These are phyloP conservation scores for Brotula barbata DNA, from an alignment of 2,797 vertebrate species.

Conservation along the genomic window DNA sequence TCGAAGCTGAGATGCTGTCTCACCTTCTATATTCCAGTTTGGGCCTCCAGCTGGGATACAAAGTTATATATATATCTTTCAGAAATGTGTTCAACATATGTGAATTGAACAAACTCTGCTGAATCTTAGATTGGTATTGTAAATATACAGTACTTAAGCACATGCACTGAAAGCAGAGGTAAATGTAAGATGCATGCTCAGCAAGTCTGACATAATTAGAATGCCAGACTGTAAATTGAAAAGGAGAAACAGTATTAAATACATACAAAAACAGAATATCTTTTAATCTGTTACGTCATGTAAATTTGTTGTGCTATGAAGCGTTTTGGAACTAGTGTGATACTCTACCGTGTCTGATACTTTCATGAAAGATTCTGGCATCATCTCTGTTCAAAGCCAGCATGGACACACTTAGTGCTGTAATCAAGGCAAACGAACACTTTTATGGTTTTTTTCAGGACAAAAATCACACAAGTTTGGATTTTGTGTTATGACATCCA, in stretches of 20 bases:
- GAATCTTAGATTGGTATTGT: constrained; percentile 42
- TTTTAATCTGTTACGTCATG: not conserved
- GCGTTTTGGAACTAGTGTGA: constrained; percentile 56
- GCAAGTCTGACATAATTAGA: constrained; percentile 37
- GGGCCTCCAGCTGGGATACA: constrained; percentile 84
- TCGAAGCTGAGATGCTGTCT: constrained; percentile 78
- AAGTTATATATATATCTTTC: constrained; percentile 76
- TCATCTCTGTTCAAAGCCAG: constrained; percentile 82
- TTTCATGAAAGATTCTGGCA: constrained; percentile 81
- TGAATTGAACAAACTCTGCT: constrained; percentile 52
- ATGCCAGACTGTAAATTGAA: constrained; percentile 44
- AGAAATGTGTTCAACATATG: constrained; percentile 70
- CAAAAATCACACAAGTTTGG: constrained; percentile 24
- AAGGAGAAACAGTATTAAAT: constrained; percentile 45
- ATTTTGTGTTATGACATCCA: not conserved
- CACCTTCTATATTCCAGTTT: constrained; percentile 89
- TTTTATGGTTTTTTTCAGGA: constrained; percentile 58
- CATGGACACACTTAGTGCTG: constrained; percentile 80
- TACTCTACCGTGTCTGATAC: constrained; percentile 83
- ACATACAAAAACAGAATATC: constrained; percentile 23
- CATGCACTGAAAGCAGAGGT: constrained; percentile 71
- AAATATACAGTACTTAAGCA: constrained; percentile 46
- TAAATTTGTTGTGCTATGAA: constrained; percentile 28
- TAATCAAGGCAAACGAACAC: constrained; percentile 78
- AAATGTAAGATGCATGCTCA: constrained; percentile 63